Evolutionary conservation across 2,888 invertebrate genomes (phyloP).

Genomic region (Beris morrisii): DNA sequence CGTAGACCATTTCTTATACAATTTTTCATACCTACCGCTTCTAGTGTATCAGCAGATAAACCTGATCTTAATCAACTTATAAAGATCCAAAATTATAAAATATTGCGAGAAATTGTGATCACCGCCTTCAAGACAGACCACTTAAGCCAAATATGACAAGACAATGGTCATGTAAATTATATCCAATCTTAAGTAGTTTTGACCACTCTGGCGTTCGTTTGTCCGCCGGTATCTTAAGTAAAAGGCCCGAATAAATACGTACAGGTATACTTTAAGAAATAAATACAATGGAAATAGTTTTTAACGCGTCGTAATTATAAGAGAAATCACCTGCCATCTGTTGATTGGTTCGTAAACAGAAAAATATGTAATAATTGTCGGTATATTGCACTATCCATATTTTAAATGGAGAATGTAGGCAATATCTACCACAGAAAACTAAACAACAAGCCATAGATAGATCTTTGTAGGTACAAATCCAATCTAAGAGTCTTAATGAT

Average conservation of each 20-base stretch:
- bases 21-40: too few relatives aligned
- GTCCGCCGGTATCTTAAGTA: too few relatives aligned
- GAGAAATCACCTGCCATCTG: conserved; percentile 17
- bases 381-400: too few relatives aligned
- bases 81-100: too few relatives aligned
- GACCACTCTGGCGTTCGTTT: neutral
- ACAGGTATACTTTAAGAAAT: neutral
- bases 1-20: too few relatives aligned
- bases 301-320: conserved; percentile 18
- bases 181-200: conserved; percentile 6
- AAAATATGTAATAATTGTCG: too few relatives aligned
- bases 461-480: conserved; percentile 23
- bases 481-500: conserved; percentile 25
- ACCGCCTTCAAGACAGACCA: neutral
- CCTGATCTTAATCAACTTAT: too few relatives aligned
- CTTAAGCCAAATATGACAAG: conserved; percentile 5
- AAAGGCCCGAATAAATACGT: neutral
- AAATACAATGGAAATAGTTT: conserved; percentile 23
- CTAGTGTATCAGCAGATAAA: too few relatives aligned
- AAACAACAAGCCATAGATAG: conserved; percentile 18
- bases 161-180: conserved; percentile 19
- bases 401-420: neutral
- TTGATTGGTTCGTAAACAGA: conserved; percentile 5
- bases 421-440: conserved; percentile 15
- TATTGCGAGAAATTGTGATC: too few relatives aligned